Evolutionary conservation across 2,113 vertebrate species (phyloP).

Genomic region (Pitta sordida): DNA sequence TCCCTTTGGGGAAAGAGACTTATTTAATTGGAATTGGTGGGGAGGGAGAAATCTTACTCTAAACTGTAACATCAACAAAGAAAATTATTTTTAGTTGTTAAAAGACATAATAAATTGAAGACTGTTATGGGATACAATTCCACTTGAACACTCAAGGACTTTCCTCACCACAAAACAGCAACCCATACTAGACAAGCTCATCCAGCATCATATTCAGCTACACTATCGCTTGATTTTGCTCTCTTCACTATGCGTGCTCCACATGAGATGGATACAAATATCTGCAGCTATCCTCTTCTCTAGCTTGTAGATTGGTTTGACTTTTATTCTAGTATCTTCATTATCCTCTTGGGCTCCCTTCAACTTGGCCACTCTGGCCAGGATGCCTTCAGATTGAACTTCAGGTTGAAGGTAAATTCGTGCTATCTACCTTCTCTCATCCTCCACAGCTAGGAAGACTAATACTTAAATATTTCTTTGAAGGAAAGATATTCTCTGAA

Average conservation of each 20-base stretch:
- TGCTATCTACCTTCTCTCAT: background rate
- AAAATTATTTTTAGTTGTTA: background rate
- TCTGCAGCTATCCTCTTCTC: background rate
- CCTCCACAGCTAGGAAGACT: background rate
- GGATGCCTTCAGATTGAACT: background rate
- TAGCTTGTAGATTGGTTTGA: background rate
- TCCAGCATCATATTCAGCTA: background rate
- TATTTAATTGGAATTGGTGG: too few relatives aligned
- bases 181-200: background rate
- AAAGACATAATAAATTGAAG: background rate
- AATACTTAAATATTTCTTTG: background rate
- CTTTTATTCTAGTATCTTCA: background rate
- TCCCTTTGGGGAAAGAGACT: too few relatives aligned
- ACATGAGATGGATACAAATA: background rate
- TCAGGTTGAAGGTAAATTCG: background rate
- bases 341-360: background rate
- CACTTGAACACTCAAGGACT: background rate
- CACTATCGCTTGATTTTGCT: background rate
- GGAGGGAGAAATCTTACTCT: too few relatives aligned
- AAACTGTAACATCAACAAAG: background rate
- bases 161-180: background rate
- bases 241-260: background rate
- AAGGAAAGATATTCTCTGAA: background rate
- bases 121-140: background rate
- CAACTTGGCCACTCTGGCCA: background rate